Conservation (phyloP, 2,797 vertebrate species). For the Hylomyscus alleni region DNA sequence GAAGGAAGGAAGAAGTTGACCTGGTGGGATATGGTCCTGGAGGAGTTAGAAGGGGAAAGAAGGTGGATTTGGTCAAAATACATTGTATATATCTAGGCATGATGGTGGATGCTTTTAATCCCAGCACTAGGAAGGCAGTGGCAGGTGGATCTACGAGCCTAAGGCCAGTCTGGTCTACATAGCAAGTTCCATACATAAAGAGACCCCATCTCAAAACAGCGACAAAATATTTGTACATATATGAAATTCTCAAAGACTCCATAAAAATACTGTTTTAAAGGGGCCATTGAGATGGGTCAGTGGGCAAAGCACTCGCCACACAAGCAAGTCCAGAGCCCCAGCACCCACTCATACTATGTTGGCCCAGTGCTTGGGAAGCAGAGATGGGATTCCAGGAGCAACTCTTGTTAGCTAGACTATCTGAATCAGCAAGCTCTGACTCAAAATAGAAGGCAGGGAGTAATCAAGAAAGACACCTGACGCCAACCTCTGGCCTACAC, state of each 20-base stretch:
- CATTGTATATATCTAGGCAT: background rate
- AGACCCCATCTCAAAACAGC: background rate
- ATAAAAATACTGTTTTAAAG: background rate
- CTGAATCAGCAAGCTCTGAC: background rate
- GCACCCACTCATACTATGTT: background rate
- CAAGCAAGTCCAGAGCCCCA: background rate
- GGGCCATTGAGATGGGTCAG: background rate
- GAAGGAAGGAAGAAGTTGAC: background rate
- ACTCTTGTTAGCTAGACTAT: background rate
- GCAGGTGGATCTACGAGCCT: no score
- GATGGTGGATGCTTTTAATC: background rate
- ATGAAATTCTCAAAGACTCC: background rate
- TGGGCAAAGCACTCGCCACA: background rate
- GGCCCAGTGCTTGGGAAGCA: background rate
- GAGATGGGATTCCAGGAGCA: background rate
- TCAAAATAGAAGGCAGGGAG: background rate
- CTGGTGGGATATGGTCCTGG: background rate
- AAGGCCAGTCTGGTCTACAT: background rate
- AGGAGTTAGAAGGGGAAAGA: background rate
- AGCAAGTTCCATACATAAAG: background rate
- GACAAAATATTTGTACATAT: background rate
- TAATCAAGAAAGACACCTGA: background rate
- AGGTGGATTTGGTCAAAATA: background rate
- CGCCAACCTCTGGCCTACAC: background rate
- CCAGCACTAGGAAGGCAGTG: background rate